Conservation (phyloP, 2,113 vertebrate species). For the Calonectris borealis region DNA sequence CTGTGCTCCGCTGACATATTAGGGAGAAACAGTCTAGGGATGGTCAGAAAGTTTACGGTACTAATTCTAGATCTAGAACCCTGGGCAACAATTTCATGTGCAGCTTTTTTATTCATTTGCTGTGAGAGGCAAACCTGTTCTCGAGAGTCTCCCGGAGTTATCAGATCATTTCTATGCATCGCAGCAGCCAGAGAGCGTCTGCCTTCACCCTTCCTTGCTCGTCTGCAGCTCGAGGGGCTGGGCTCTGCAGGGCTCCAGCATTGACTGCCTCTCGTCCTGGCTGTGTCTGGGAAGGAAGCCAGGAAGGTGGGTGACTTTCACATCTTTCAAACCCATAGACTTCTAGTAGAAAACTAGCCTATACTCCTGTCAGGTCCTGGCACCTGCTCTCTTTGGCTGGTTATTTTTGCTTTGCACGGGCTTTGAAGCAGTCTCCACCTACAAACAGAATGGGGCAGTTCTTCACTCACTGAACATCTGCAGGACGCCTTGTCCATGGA, state of each 20-base stretch:
- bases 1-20: neutral
- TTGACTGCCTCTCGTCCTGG: neutral
- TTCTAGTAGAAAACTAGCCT: neutral
- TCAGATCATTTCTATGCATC: neutral
- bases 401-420: neutral
- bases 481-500: rapidly evolving
- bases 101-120: neutral
- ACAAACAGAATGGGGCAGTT: neutral
- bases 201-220: neutral
- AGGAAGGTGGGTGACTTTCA: neutral
- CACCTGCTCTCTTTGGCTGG: neutral
- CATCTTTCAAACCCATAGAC: neutral
- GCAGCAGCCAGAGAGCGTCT: rapidly evolving
- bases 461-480: neutral
- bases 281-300: neutral
- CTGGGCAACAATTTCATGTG: neutral
- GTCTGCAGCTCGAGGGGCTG: rapidly evolving
- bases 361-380: neutral
- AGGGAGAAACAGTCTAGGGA: neutral
- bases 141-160: neutral
- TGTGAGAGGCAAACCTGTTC: neutral
- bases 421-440: neutral
- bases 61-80: neutral
- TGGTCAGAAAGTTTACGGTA: neutral
- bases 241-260: rapidly evolving